These are phyloP conservation scores for Dioctria rufipes DNA, from an alignment of 2,888 invertebrate genomes.

Conservation along the genomic window DNA sequence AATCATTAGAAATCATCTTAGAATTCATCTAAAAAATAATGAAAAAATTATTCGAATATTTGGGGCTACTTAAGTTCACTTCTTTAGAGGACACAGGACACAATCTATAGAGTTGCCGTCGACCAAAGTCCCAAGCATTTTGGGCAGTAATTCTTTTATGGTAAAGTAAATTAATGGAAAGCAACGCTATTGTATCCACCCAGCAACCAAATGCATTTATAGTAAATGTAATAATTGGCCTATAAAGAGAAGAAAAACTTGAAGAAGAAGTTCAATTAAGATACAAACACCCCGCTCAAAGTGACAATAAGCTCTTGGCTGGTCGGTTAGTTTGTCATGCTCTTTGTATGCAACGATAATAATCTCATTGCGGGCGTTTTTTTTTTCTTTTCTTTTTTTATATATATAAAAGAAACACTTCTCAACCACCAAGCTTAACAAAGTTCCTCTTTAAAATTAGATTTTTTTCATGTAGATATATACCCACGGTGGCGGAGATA, in stretches of 20 bases:
- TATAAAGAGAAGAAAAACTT: neutral
- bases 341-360: neutral
- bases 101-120: too few relatives aligned
- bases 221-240: slow-evolving; percentile 8
- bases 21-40: too few relatives aligned
- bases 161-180: slow-evolving; percentile 33
- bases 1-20: too few relatives aligned
- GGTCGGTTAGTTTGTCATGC: neutral
- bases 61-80: too few relatives aligned
- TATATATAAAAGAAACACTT: neutral
- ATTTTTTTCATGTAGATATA: neutral
- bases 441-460: neutral
- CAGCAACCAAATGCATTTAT: neutral
- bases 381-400: neutral
- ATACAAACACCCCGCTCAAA: slow-evolving; percentile 27
- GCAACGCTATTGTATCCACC: slow-evolving; percentile 1
- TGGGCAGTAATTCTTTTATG: too few relatives aligned
- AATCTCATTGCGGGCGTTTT: neutral
- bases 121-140: too few relatives aligned
- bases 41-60: too few relatives aligned
- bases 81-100: too few relatives aligned
- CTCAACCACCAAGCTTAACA: neutral
- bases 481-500: neutral
- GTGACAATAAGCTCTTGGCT: slow-evolving; percentile 36
- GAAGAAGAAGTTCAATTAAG: slow-evolving; percentile 25